Evolutionary conservation across 2,888 invertebrate species (phyloP).

Genomic region (Perdita meconis): DNA sequence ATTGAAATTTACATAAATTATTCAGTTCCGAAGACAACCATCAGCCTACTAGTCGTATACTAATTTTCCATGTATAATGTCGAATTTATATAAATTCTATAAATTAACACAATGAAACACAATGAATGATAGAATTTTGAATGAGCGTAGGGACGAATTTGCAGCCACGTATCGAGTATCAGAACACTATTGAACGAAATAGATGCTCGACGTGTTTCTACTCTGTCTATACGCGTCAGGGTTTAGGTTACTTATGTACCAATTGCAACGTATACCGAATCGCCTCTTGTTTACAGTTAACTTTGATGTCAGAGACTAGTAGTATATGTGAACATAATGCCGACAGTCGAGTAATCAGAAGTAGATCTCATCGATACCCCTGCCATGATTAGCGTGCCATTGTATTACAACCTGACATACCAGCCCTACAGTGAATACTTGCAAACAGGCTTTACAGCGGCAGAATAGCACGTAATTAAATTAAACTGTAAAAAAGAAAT

Average conservation of each 20-base stretch:
- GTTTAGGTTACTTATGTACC: constrained; percentile 31
- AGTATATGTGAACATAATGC: constrained; percentile 30
- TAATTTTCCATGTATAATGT: no score
- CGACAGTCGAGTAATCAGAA: constrained; percentile 27
- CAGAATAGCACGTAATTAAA: neutral
- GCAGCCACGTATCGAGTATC: constrained; percentile 10
- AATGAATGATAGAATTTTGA: neutral
- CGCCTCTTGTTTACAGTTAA: constrained; percentile 33
- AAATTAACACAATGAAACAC: neutral
- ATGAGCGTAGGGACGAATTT: neutral
- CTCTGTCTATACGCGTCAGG: neutral
- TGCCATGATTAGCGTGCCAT: constrained; percentile 37
- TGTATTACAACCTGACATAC: constrained; percentile 30
- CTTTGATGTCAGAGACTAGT: constrained; percentile 46
- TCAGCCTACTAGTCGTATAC: no score
- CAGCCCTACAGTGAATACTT: neutral
- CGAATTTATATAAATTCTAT: neutral
- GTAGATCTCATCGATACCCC: constrained; percentile 35
- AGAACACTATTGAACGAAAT: constrained; percentile 14
- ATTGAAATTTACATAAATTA: neutral
- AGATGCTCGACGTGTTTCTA: constrained; percentile 9
- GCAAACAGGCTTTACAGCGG: neutral
- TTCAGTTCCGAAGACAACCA: no score
- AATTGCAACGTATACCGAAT: constrained; percentile 26
- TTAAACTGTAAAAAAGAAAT: neutral